Evolutionary conservation across 2,113 vertebrate species (phyloP), one percentile per base, ranked within the genome.

Genomic region (Solea senegalensis): DNA sequence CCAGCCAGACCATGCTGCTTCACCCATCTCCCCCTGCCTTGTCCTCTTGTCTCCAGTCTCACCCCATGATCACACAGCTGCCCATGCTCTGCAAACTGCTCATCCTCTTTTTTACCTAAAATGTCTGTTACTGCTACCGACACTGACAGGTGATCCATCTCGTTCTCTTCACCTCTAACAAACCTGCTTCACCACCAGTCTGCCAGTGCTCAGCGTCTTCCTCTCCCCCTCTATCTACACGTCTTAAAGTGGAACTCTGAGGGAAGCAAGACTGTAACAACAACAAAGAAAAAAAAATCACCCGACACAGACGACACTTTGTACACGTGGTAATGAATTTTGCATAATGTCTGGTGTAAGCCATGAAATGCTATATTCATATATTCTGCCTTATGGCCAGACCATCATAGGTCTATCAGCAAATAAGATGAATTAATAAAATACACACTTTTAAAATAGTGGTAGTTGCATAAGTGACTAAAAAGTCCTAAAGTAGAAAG

Each of bases 1-100:
- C 57, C 83, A 81, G 76, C 21, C 79, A 5, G 86, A 73, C 80
- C 82, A 54, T 65, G 72, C 77, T 59, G 76, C 83, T 78, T 83
- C 80, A 74, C 80, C 80, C 82, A 72, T 82, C 65, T 84, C 78
- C 59, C 80, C 74, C 75, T 64, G 46, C 62, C 49, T 74, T 55
- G 39, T 59, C 72, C 65, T 67, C 65, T 12, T 45, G 56, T 78
- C 80, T 75, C 70, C 65, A 61, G 62, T 72, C 76, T 67, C 11
- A 3, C 63, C 73, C 52, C 70, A 60, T 69, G 60, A 80, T 66
- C 51, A 51, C 76, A 39, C 21, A 39, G 61, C 58, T 53, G 48
- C 16, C 49, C 48, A 49, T 21, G 44, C 58, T 61, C 50, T 69
- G 48, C 13, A 5, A 45, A 50, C 12, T 50, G 53, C 55, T 80